These are phyloP conservation scores for Styela clava DNA, from an alignment of 23 tunicate genomes.

Conservation along the genomic window DNA sequence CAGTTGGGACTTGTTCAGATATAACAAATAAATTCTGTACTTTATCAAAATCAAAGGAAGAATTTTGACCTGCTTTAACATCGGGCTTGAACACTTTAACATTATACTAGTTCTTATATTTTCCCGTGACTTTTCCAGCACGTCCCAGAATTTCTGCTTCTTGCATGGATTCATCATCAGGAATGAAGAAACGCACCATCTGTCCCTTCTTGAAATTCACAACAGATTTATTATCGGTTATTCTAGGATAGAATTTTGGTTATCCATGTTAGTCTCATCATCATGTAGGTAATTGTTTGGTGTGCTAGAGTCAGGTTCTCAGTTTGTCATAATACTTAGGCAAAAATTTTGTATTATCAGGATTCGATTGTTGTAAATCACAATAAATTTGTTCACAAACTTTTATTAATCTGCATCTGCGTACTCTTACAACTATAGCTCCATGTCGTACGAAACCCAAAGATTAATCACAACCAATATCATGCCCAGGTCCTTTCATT, in stretches of 20 bases:
- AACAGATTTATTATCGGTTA: no score
- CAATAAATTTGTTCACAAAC: no score
- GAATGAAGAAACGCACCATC: no score
- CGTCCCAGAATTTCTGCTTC: neutral
- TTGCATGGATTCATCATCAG: neutral
- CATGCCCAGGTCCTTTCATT: slow-evolving; percentile 21
- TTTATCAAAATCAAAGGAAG: neutral
- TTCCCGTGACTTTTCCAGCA: neutral
- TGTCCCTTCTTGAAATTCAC: no score
- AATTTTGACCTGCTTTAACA: neutral
- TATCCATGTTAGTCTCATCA: no score
- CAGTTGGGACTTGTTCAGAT: no score
- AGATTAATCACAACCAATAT: slow-evolving; percentile 16
- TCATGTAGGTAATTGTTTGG: no score
- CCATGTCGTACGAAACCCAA: slow-evolving; percentile 26
- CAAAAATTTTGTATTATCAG: no score
- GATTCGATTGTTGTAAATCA: no score
- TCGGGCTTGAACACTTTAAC: neutral
- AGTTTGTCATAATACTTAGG: no score
- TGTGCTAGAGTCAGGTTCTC: no score
- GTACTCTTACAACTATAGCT: slow-evolving; percentile 12
- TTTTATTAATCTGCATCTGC: slow-evolving; percentile 1
- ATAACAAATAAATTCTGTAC: neutral
- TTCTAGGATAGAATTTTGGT: no score
- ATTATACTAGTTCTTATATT: neutral